Percentiles rank a stretch among this genome's conserved stretches.
Conservation (phyloP, 2,888 invertebrate genomes). For the Lepeophtheirus nordmannii region DNA sequence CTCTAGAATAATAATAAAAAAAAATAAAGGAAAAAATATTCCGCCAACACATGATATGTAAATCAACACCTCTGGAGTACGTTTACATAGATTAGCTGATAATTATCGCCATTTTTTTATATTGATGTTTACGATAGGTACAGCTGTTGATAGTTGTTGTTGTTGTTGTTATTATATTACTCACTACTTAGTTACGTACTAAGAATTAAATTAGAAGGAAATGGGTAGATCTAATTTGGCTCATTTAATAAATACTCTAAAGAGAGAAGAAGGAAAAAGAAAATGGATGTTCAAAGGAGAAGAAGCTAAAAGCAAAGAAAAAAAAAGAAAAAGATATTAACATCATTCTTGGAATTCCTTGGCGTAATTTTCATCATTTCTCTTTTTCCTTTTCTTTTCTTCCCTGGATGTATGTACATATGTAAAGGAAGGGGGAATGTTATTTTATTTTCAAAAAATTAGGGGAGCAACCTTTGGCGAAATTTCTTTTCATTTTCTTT, state of each 20-base stretch:
- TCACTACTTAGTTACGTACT: too few relatives aligned
- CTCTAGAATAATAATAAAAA: not conserved
- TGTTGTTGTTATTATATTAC: too few relatives aligned
- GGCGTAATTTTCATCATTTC: not conserved
- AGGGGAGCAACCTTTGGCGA: not conserved
- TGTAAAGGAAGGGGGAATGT: too few relatives aligned
- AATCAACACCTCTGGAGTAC: too few relatives aligned
- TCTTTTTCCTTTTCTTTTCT: not conserved
- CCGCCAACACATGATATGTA: too few relatives aligned
- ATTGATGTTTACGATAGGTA: too few relatives aligned
- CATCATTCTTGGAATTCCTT: not conserved
- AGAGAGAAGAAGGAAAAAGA: conserved; percentile 3
- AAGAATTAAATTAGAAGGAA: not conserved
- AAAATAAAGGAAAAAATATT: not conserved
- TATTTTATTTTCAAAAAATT: not conserved
- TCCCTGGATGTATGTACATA: not conserved
- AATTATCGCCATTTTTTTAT: too few relatives aligned
- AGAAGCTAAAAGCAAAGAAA: conserved; percentile 7
- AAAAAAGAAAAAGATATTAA: not conserved
- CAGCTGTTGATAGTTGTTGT: too few relatives aligned
- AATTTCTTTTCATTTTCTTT: not conserved
- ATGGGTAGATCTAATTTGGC: not conserved
- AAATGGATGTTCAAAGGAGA: conserved; percentile 8
- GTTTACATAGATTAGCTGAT: too few relatives aligned
- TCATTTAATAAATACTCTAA: not conserved